Percentiles rank a stretch among this genome's conserved stretches.
Conservation (phyloP, 1,140 invertebrate species). For the Formica exsecta region DNA sequence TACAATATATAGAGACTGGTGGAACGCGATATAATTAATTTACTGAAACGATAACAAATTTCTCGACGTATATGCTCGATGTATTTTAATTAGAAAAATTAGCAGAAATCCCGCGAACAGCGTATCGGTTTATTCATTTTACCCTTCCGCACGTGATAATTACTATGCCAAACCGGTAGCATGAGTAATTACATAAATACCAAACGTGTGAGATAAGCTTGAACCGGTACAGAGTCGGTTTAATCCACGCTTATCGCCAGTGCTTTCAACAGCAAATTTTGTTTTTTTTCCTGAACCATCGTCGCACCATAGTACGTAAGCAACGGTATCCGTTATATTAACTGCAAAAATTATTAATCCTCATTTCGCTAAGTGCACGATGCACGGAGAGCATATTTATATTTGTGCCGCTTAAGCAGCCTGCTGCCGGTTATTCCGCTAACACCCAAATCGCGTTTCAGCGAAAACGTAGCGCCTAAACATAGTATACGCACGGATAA, state of each 20-base stretch:
- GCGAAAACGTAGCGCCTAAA: constrained; percentile 9
- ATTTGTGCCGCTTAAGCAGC: constrained; percentile 33
- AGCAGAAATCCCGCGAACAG: neutral
- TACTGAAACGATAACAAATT: neutral
- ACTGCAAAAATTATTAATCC: constrained; percentile 42
- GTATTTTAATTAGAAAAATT: neutral
- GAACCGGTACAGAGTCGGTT: constrained; percentile 2
- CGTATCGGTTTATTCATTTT: neutral
- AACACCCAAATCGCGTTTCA: constrained; percentile 43
- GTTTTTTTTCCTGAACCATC: neutral
- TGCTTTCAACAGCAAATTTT: neutral
- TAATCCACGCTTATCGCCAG: constrained; percentile 22
- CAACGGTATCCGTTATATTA: neutral
- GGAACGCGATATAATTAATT: constrained; percentile 8
- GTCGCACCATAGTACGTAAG: neutral
- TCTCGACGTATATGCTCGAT: neutral
- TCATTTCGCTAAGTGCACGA: constrained; percentile 44
- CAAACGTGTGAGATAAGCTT: neutral
- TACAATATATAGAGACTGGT: neutral
- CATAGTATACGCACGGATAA: constrained; percentile 13
- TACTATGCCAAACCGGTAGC: neutral
- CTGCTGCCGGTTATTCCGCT: constrained; percentile 23
- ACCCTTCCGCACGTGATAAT: neutral
- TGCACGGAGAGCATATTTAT: neutral
- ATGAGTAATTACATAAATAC: neutral